These are phyloP conservation scores for Eubasilissa splendida DNA, from an alignment of 2,888 invertebrate species.

Conservation along the genomic window DNA sequence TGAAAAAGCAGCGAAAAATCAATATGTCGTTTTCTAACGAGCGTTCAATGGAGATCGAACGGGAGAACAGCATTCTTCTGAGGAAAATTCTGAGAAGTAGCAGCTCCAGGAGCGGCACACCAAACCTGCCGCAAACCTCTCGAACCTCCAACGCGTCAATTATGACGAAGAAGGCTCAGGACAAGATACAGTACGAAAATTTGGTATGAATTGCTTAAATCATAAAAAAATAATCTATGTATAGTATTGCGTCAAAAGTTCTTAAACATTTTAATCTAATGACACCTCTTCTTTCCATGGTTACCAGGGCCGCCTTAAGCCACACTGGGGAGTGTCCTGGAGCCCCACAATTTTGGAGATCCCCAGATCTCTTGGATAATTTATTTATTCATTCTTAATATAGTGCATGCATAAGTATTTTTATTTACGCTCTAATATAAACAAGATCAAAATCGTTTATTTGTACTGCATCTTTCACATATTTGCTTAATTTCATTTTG, in stretches of 20 bases:
- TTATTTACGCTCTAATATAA: no score
- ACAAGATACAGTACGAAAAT: conserved; percentile 74
- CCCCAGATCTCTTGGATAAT: no score
- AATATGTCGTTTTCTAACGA: conserved; percentile 75
- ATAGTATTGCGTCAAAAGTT: not conserved
- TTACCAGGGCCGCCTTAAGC: no score
- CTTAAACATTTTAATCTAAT: no score
- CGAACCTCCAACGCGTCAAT: conserved; percentile 69
- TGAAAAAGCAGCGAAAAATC: conserved; percentile 64
- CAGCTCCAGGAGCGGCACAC: conserved; percentile 63
- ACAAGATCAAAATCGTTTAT: no score
- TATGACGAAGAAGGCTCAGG: conserved; percentile 71
- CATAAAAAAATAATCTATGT: not conserved
- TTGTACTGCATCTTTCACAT: no score
- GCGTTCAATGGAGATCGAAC: conserved; percentile 74
- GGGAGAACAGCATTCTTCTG: conserved; percentile 74
- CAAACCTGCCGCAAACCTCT: conserved; percentile 57
- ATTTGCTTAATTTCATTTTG: no score
- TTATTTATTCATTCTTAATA: no score
- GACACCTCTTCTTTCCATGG: no score
- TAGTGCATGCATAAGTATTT: no score
- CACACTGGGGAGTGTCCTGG: no score
- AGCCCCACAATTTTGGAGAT: no score
- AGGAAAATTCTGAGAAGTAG: conserved; percentile 72
- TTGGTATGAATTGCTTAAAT: conserved; percentile 63